Evolutionary conservation across 2,888 invertebrate genomes (phyloP).

Genomic region (Blastobasis lacticolella): DNA sequence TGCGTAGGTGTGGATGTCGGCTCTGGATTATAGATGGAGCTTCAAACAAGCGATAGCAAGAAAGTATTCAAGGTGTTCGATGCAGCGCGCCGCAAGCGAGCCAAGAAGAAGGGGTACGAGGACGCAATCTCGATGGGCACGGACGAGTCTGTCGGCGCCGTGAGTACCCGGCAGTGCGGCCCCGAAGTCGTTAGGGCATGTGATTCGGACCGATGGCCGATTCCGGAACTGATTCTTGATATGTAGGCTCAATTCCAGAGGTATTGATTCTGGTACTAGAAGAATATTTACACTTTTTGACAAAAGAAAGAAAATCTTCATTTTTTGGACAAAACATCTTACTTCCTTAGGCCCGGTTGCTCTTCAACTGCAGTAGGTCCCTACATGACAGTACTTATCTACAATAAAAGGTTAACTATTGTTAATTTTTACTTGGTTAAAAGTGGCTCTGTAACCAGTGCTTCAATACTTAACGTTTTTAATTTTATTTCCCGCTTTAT

Average conservation of each 20-base stretch:
- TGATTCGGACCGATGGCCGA: neutral
- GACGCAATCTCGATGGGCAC: conserved; percentile 45
- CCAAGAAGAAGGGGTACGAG: conserved; percentile 36
- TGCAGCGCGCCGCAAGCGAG: conserved; percentile 44
- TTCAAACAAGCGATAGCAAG: conserved; percentile 58
- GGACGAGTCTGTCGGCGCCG: conserved; percentile 44
- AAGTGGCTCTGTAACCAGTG: too few species aligned
- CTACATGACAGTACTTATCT: too few species aligned
- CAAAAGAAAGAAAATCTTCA: neutral
- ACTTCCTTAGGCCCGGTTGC: too few species aligned
- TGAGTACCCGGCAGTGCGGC: conserved; percentile 36
- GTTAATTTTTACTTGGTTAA: too few species aligned
- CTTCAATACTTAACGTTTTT: too few species aligned
- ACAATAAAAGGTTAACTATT: too few species aligned
- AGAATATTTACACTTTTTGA: neutral
- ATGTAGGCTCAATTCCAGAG: neutral
- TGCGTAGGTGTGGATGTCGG: conserved; percentile 34
- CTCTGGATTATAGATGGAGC: conserved; percentile 51
- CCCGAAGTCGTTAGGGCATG: neutral
- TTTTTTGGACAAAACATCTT: too few species aligned
- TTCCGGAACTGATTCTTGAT: neutral
- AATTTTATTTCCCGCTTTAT: too few species aligned
- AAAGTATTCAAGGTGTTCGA: conserved; percentile 62
- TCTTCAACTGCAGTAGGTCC: too few species aligned
- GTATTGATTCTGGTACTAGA: neutral